Conservation (phyloP, 2,888 invertebrate genomes). For the Leptopterna dolabrata region DNA sequence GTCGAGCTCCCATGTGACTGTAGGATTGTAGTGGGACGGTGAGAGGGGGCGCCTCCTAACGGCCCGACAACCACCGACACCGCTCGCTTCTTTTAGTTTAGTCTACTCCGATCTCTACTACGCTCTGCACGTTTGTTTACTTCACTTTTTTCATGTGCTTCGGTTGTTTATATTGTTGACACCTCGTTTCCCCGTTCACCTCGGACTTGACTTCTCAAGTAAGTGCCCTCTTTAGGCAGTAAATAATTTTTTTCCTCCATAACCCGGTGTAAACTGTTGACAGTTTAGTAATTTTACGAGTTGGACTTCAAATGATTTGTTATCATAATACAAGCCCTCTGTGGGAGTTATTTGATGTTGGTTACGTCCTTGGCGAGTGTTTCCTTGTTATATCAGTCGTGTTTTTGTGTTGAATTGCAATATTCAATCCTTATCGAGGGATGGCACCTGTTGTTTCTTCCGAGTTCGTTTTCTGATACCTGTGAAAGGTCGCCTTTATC, state of each 20-base stretch:
- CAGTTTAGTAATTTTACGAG: background rate
- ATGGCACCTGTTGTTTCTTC: background rate
- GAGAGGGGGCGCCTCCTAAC: constrained; percentile 35
- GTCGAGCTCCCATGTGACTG: background rate
- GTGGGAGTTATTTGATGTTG: too few species aligned
- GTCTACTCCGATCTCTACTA: background rate
- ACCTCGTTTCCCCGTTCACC: background rate
- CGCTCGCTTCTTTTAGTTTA: background rate
- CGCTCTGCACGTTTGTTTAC: constrained; percentile 1
- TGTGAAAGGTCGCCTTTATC: background rate
- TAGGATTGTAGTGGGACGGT: background rate
- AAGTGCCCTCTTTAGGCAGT: background rate
- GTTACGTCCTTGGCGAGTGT: too few species aligned
- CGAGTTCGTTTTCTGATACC: background rate
- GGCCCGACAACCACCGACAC: background rate
- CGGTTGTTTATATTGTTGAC: constrained; percentile 22
- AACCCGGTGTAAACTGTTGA: background rate
- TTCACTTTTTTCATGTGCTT: background rate
- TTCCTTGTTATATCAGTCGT: background rate
- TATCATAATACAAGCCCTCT: background rate
- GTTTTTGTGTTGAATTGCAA: background rate
- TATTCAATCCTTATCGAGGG: background rate
- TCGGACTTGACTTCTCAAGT: background rate
- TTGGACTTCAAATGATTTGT: background rate
- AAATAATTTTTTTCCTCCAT: background rate